Evolutionary conservation across 2,113 vertebrate genomes (phyloP), one percentile per base, ranked within the genome.

Genomic region (Prinia subflava): DNA sequence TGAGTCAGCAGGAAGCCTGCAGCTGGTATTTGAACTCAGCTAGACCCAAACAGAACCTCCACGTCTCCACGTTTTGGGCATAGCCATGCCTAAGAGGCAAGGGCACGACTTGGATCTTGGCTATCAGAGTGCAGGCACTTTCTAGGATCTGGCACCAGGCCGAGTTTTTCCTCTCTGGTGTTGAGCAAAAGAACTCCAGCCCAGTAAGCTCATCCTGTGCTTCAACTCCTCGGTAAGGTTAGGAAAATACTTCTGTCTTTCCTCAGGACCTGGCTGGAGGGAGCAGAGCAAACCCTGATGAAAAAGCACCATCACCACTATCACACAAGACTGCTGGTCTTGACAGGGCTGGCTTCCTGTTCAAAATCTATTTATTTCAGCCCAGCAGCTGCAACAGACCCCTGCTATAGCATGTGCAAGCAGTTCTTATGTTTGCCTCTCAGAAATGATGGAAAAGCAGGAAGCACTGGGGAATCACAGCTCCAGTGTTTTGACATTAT

Each of bases 191-290:
- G 23, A 78, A 42, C 14, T 59, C 22, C 35, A 49, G 42, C 39
- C 42, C 8, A 12, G 44, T 24, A 37, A 64, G 20, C 7, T 27
- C 0, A 0, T 25, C 30, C 64, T 27, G 27, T 6, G 2, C 39
- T 85, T 47, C 56, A 71, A 28, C 52, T 42, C n/a, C 78, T 70
- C 1, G 0, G 13, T 9, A 56, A 9, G 0, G 1, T 25, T n/a
- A 62, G 56, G 41, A 44, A 87, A 73, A 71, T 7, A 37, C 2
- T 60, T 60, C 6, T 42, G 0, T 21, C 14, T 62, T 62, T 70
- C 15, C 39, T 42, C 3, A 1, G 21, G 39, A 46, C 13, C 28
- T 46, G 62, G 33, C 14, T 62, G 56, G 28, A 64, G 9, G 69
- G 60, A 84, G 28, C 6, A 6, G 27, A 76, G 67, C 35, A 83